Base-by-base conservation (phyloP, 2,797 vertebrate genomes). In the Mus minutoides region DNA sequence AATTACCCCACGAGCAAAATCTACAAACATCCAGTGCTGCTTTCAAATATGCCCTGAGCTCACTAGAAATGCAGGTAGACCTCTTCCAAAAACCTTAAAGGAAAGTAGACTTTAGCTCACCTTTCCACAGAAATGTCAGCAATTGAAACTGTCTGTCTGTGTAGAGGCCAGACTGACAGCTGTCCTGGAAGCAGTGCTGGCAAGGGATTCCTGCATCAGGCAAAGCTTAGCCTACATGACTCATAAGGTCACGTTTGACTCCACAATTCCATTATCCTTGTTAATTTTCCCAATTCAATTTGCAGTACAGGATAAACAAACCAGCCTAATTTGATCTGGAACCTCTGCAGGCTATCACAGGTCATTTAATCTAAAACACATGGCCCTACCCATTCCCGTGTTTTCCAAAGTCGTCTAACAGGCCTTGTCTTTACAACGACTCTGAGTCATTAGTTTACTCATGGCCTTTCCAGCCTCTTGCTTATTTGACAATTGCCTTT, bases 261-360 rank as follows among this genome's bases (percentile, higher is more conserved):
- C 93, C 78, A 87, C 78, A 95, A 97, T 97, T 97, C 94, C 97
- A 97, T 98, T 97, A 97, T 92, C 96, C 90, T 97, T 94, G 95
- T 98, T 97, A 97, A 98, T 98, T 96, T 97, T 67, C 94, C 96
- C 92, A 97, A 96, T 96, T 98, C 94, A 97, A 97, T 97, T 97
- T 97, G 82, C 88, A 94, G 67, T 83, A 94, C 88, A 97, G 95
- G 95, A 97, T 97, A 97, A 98, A 97, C 92, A 98, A 97, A 97
- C 93, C 97, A 94, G 93, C 69, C 96, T 97, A 97, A 97, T 97
- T 97, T 94, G 96, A 97, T 97, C 97, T 97, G 94, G 94, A 97
- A 97, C 96, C 96, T 97, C 96, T 97, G 95, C 96, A 93, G 97
- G 97, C 97, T 97, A 97, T 97, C 97, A 97, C 86, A 95, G 96